Evolutionary conservation across 2,797 vertebrate species (phyloP).

Genomic region (Choloepus didactylus): DNA sequence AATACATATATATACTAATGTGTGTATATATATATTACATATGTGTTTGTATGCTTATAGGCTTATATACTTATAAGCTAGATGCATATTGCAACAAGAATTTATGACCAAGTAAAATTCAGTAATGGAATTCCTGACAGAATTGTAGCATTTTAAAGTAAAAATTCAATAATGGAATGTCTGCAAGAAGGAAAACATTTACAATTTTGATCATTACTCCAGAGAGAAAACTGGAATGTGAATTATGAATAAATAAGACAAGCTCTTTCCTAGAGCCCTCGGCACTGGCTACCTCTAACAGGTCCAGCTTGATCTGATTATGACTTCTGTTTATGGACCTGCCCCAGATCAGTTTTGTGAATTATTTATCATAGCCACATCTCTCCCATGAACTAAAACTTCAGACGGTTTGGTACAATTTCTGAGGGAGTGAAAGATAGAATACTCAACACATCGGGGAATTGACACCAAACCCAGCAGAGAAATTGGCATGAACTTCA

Average conservation of each 20-base stretch:
- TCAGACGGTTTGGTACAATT: accelerated
- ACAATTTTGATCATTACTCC: accelerated
- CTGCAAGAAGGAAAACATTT: accelerated
- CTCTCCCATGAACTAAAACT: accelerated
- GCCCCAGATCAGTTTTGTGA: not conserved
- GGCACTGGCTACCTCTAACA: not conserved
- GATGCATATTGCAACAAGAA: not conserved
- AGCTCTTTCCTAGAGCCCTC: not conserved
- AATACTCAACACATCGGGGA: not conserved
- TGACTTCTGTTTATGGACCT: not conserved
- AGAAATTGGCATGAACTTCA: too few relatives aligned
- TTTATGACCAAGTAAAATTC: not conserved
- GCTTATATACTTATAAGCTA: not conserved
- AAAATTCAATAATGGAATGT: accelerated
- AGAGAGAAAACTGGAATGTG: not conserved
- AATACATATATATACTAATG: too few relatives aligned
- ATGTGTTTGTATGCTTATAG: too few relatives aligned
- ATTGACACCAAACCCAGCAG: accelerated
- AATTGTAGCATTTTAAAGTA: accelerated
- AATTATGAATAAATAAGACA: not conserved
- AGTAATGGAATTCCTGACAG: accelerated
- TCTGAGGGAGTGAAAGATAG: not conserved
- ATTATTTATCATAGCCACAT: accelerated
- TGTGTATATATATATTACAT: too few relatives aligned
- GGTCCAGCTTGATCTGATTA: not conserved